phyloP scores from a whole-genome alignment of 2,113 vertebrate species.

The Cromileptes altivelis region DNA sequence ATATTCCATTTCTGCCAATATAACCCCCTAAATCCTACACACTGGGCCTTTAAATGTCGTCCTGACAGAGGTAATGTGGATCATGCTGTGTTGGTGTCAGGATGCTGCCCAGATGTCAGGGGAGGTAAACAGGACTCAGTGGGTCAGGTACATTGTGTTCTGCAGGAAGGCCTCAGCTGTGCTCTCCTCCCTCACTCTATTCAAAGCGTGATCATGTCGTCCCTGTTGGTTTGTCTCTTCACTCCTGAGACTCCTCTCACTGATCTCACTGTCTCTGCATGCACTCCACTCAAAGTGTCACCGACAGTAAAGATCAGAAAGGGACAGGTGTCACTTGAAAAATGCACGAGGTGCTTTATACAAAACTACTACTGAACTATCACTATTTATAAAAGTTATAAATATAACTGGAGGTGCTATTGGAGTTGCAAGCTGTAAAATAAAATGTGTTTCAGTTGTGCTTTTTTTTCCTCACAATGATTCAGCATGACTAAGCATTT shows the following conservation, averaged over 20 bases:
- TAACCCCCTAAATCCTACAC: too few species aligned
- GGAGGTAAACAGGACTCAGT: slow-evolving; percentile 1
- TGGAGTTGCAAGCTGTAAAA: too few species aligned
- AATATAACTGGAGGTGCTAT: too few species aligned
- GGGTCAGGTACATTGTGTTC: slow-evolving; percentile 9
- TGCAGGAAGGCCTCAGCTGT: slow-evolving; percentile 34
- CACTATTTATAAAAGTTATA: too few species aligned
- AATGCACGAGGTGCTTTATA: background rate
- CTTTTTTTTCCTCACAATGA: too few species aligned
- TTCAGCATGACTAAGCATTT: background rate
- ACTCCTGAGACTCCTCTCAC: slow-evolving; percentile 14
- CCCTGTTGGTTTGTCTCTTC: slow-evolving; percentile 23
- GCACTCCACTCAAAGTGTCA: slow-evolving; percentile 21
- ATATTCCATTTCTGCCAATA: too few species aligned
- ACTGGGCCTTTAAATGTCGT: background rate
- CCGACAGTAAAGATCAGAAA: slow-evolving; percentile 7
- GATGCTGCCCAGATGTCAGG: slow-evolving; percentile 5
- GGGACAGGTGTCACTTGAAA: slow-evolving; percentile 29
- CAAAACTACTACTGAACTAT: too few species aligned
- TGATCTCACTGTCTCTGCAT: slow-evolving; percentile 13
- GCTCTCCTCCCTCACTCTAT: background rate
- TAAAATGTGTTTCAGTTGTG: background rate
- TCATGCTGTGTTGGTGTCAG: background rate
- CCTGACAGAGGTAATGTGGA: background rate
- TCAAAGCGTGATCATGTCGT: slow-evolving; percentile 1